phyloP scores from a whole-genome alignment of 2,797 vertebrate genomes.

The Crypturellus tataupa region DNA sequence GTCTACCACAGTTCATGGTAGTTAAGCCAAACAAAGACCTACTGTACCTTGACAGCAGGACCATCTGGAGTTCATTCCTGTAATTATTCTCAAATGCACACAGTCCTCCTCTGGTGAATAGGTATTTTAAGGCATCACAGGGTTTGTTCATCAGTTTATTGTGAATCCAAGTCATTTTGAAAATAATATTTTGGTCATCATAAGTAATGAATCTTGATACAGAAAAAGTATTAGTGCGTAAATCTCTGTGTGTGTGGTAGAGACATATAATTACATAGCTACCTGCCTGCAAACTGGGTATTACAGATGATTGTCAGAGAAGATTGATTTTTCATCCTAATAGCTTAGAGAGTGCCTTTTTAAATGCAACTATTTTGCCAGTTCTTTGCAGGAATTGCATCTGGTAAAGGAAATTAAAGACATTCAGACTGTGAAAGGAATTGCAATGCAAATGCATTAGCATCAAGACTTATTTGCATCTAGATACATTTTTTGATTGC shows the following conservation, averaged over 20 bases:
- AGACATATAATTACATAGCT: not conserved
- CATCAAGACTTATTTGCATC: slow-evolving; percentile 42
- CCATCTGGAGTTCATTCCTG: slow-evolving; percentile 39
- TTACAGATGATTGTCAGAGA: slow-evolving; percentile 2
- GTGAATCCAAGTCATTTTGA: not conserved
- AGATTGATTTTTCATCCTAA: slow-evolving; percentile 12
- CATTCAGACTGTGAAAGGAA: slow-evolving; percentile 44
- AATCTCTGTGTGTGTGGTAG: not conserved
- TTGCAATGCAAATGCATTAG: not conserved
- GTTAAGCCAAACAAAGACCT: slow-evolving; percentile 33
- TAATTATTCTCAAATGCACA: slow-evolving; percentile 31
- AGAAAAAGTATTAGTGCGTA: not conserved
- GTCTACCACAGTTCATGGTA: slow-evolving; percentile 10
- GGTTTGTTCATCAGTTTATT: not conserved
- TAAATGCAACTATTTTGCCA: not conserved
- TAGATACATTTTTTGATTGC: slow-evolving; percentile 15
- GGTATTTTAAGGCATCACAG: not conserved
- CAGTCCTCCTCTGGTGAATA: not conserved
- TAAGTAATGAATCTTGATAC: not conserved
- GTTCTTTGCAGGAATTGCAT: slow-evolving; percentile 37
- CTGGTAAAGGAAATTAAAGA: slow-evolving; percentile 28
- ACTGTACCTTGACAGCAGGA: slow-evolving; percentile 22
- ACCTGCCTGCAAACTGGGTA: not conserved
- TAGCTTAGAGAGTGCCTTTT: not conserved
- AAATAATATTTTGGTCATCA: not conserved